Evolutionary conservation across 2,888 invertebrate genomes (phyloP).

Genomic region (Sepiola atlantica): DNA sequence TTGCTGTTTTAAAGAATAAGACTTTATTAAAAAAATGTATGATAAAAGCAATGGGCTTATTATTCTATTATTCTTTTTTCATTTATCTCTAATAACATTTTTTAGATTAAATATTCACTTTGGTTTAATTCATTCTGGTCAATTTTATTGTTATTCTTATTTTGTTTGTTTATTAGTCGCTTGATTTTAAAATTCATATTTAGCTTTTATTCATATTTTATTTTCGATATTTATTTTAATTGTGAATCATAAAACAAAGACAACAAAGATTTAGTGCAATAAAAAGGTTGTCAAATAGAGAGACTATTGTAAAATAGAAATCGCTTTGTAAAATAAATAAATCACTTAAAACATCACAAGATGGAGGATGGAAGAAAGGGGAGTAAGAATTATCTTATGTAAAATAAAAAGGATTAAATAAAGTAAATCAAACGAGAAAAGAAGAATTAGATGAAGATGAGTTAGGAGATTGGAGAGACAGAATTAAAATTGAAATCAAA

Average conservation of each 20-base stretch:
- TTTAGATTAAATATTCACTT: not conserved
- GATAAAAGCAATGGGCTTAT: not conserved
- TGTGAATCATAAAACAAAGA: not conserved
- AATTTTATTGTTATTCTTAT: not conserved
- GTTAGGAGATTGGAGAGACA: not conserved
- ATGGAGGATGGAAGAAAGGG: not conserved
- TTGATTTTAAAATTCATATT: not conserved
- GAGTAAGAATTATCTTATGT: slow-evolving; percentile 13
- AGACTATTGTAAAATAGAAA: not conserved
- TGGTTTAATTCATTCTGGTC: slow-evolving; percentile 32
- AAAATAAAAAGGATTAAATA: not conserved
- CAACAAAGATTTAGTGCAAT: not conserved
- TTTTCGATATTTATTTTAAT: not conserved
- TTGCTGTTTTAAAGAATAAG: not conserved
- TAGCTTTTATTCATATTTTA: no score
- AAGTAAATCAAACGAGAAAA: not conserved
- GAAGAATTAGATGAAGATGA: not conserved
- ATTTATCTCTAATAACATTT: not conserved
- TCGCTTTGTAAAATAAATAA: not conserved
- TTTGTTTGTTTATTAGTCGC: not conserved
- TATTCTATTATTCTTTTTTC: not conserved
- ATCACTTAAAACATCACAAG: not conserved
- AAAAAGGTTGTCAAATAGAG: slow-evolving; percentile 9
- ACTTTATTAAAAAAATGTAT: not conserved
- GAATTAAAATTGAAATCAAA: not conserved